Evolutionary conservation across 1,140 invertebrate genomes (phyloP), one percentile per base, ranked within the genome.

Genomic region (Armadillidium nasatum): DNA sequence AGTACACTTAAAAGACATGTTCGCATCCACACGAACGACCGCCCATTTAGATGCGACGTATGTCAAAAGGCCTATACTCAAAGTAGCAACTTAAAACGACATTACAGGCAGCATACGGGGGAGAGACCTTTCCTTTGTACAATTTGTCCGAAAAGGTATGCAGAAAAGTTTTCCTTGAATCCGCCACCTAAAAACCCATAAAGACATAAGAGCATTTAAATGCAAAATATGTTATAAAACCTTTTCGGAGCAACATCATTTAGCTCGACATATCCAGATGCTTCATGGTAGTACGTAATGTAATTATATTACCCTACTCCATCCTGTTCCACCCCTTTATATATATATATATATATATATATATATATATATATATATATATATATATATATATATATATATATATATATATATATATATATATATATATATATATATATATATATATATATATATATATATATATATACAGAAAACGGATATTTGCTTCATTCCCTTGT

Each of bases 21-120:
- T 33, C 4, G 83, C 82, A 74, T 91, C 4, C 91, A 91, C 82
- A 88, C 87, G 10, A 87, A 86, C 0, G 85, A 87, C 77, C 86
- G 86, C 77, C 85, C 85, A 4, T 78, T 69, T 76, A 43, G 13
- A n/a, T 80, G 79, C 44, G 54, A 66, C 33, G 1, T 73, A 2
- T 80, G 79, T 67, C 21, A 84, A 23, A 88, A 88, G 80, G 83
- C 85, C 0, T 88, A 88, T 71, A 72, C 71, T 3, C 43, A 72
- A 19, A 46, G 43, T 6, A 43, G 71, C 23, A 72, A 44, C 23
- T 46, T 72, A 46, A 43, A 46, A 6, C 3, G 7, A 9, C 71
- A 72, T 46, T 44, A 72, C 19, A 72, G 46, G 23, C 71, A 44
- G 23, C 71, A 72, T 22, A 44, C 71, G 19, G 71, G 71, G 19